Percentiles rank a stretch among this genome's conserved stretches.
phyloP scores from a whole-genome alignment of 2,888 invertebrate species.

The Eristalis tenax region DNA sequence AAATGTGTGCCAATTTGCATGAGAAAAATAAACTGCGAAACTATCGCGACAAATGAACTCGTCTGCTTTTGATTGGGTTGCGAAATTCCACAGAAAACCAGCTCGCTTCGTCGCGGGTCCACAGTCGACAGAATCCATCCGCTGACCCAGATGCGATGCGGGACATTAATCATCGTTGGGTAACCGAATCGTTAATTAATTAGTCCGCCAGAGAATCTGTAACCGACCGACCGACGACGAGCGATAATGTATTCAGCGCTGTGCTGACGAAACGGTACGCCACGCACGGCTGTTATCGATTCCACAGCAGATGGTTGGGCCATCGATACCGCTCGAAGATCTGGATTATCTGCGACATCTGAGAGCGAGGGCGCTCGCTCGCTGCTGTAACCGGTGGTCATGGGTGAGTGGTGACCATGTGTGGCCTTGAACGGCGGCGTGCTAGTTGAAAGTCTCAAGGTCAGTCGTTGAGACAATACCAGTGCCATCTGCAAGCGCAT shows the following conservation, averaged over 20 bases:
- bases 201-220: neutral
- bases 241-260: neutral
- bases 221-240: neutral
- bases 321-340: neutral
- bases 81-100: constrained; percentile 3
- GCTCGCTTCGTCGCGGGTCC: neutral
- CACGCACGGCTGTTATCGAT: neutral
- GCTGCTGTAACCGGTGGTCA: neutral
- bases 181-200: constrained; percentile 32
- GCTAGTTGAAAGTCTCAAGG: neutral
- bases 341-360: neutral
- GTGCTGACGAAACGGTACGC: neutral
- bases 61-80: constrained; percentile 14
- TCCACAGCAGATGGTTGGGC: neutral
- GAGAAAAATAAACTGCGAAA: constrained; percentile 24
- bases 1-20: constrained; percentile 40
- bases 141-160: neutral
- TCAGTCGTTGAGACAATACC: neutral
- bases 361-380: no score
- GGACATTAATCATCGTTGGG: constrained; percentile 23
- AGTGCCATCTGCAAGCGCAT: neutral
- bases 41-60: neutral
- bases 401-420: neutral
- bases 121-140: neutral
- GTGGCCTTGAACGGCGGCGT: neutral